phyloP scores from a whole-genome alignment of 2,888 invertebrate species.

The Polymixis flavicincta region DNA sequence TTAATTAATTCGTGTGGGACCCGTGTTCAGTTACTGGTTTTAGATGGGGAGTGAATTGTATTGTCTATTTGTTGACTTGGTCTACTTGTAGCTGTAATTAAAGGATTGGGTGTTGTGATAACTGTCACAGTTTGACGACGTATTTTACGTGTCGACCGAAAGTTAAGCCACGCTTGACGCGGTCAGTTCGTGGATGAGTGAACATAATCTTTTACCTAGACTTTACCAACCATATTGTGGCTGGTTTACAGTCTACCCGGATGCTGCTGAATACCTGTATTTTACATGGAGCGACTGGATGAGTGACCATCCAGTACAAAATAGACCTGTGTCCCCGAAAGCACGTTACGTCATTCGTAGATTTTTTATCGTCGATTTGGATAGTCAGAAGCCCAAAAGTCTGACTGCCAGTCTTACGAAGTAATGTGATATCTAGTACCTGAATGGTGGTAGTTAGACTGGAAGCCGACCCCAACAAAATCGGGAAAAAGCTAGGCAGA shows the following conservation, averaged over 20 bases:
- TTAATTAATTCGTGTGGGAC: constrained; percentile 71
- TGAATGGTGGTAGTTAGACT: background rate
- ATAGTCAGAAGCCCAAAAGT: background rate
- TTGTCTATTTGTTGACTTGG: constrained; percentile 3
- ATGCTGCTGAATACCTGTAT: no score
- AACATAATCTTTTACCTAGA: background rate
- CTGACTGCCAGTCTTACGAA: background rate
- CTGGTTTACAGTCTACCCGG: no score
- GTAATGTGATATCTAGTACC: background rate
- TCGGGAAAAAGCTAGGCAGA: background rate
- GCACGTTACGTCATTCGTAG: no score
- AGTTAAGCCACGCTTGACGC: background rate
- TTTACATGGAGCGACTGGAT: no score
- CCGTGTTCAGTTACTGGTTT: constrained; percentile 39
- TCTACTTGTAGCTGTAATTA: constrained; percentile 13
- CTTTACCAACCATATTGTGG: no score
- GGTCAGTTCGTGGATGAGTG: background rate
- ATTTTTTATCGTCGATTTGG: background rate
- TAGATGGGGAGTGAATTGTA: background rate
- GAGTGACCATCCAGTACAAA: no score
- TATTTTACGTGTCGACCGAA: background rate
- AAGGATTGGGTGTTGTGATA: background rate
- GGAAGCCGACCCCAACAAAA: background rate
- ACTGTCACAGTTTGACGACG: background rate
- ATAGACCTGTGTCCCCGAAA: background rate